These are phyloP conservation scores for Bubalus kerabau DNA, from an alignment of 2,113 vertebrate genomes.

Conservation along the genomic window DNA sequence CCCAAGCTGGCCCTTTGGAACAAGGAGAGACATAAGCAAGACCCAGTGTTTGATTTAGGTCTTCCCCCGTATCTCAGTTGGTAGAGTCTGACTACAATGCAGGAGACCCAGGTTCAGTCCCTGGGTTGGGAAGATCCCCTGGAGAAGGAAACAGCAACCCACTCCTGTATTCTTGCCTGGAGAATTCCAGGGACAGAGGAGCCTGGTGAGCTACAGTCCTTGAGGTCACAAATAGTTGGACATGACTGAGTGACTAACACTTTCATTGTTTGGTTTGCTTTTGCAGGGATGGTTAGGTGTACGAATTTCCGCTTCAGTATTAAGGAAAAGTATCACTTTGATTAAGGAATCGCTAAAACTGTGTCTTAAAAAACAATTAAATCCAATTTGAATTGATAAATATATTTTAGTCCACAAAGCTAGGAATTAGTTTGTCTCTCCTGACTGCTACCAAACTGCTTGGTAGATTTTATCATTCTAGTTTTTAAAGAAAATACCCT, in stretches of 20 bases:
- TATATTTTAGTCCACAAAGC: slow-evolving; percentile 10
- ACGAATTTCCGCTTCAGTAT: neutral
- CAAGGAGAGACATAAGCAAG: neutral
- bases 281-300: neutral
- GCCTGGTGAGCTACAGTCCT: neutral
- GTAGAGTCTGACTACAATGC: neutral
- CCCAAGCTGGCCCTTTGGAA: neutral
- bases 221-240: neutral
- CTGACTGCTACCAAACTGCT: neutral
- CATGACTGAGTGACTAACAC: neutral
- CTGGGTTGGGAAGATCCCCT: neutral
- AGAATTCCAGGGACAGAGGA: neutral
- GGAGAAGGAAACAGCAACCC: neutral
- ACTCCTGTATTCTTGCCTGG: neutral
- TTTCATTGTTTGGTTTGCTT: neutral
- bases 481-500: slow-evolving; percentile 32
- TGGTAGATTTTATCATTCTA: slow-evolving; percentile 11
- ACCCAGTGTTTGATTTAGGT: neutral
- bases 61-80: neutral
- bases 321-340: neutral
- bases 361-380: slow-evolving; percentile 12
- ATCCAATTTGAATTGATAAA: slow-evolving; percentile 22
- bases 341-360: neutral
- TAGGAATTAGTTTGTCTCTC: slow-evolving; percentile 33
- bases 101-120: neutral